Conservation (phyloP, 2,113 vertebrate genomes). For the Potamarius usumacintae region DNA sequence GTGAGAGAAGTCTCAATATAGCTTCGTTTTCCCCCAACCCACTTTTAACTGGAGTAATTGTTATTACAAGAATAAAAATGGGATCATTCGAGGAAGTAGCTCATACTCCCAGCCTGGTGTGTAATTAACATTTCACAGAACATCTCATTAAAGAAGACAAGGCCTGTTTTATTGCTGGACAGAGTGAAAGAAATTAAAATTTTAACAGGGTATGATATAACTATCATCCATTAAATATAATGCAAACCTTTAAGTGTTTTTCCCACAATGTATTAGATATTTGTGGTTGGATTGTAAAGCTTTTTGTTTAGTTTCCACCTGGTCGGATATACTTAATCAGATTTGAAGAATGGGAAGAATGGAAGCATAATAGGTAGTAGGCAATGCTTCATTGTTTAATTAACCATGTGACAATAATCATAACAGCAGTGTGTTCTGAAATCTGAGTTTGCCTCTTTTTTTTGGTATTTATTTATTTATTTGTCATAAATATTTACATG, state of each 20-base stretch:
- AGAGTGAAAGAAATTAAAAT: conserved; percentile 45
- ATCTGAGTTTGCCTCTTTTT: neutral
- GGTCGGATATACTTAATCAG: neutral
- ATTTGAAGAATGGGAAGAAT: conserved; percentile 50
- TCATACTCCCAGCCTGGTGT: conserved; percentile 59
- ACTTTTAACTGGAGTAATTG: conserved; percentile 66
- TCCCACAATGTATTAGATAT: conserved; percentile 11
- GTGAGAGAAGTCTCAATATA: conserved; percentile 41
- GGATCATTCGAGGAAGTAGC: conserved; percentile 66
- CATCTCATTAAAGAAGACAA: conserved; percentile 70
- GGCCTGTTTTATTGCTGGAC: conserved; percentile 42
- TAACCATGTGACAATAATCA: conserved; percentile 17
- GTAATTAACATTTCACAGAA: conserved; percentile 71
- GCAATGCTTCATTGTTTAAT: conserved; percentile 16
- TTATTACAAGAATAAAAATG: conserved; percentile 71
- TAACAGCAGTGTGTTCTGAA: conserved; percentile 31
- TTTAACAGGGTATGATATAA: conserved; percentile 50
- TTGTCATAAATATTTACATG: neutral
- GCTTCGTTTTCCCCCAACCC: conserved; percentile 66
- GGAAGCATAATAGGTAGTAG: neutral
- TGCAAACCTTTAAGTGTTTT: conserved; percentile 36
- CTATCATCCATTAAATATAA: conserved; percentile 43
- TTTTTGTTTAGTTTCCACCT: neutral
- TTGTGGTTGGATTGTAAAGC: conserved; percentile 20
- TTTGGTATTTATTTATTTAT: no score